These are phyloP conservation scores for Gorsachius goisagi DNA, from an alignment of 2,113 vertebrate species.

Conservation along the genomic window DNA sequence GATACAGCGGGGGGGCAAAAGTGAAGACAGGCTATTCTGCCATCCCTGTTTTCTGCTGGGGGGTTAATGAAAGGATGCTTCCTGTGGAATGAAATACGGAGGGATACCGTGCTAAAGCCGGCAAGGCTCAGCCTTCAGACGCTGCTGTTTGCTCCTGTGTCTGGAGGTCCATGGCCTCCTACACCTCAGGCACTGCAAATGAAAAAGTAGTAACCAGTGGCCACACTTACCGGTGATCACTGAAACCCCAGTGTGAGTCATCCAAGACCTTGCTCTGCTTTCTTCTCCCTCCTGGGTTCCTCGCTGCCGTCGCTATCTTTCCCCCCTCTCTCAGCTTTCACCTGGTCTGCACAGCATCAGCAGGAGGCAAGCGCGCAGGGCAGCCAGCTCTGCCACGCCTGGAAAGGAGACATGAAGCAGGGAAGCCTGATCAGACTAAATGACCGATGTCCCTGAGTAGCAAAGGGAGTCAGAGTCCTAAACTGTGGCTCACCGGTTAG, in stretches of 20 bases:
- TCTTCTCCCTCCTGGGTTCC: neutral
- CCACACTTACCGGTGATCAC: fast-evolving
- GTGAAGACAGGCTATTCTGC: neutral
- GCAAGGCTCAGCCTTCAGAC: neutral
- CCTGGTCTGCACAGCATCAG: neutral
- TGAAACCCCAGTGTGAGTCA: neutral
- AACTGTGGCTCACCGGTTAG: neutral
- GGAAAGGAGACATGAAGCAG: neutral
- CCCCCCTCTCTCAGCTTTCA: neutral
- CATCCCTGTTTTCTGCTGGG: fast-evolving
- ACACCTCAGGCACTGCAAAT: neutral
- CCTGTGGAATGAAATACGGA: neutral
- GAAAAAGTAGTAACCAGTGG: neutral
- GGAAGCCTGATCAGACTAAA: fast-evolving
- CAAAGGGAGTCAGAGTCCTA: neutral
- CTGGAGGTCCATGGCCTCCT: neutral
- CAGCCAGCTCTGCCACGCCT: neutral
- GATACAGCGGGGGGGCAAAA: fast-evolving
- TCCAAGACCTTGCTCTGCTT: neutral
- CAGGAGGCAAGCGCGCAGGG: neutral
- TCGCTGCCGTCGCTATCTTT: fast-evolving
- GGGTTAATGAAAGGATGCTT: neutral
- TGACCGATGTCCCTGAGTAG: neutral
- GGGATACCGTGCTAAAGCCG: neutral
- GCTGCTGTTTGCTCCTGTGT: neutral